A percentile compares a stretch with the other conserved stretches of the same genome.
These are phyloP conservation scores for Neofelis nebulosa DNA, from an alignment of 2,113 vertebrate species.

Conservation along the genomic window DNA sequence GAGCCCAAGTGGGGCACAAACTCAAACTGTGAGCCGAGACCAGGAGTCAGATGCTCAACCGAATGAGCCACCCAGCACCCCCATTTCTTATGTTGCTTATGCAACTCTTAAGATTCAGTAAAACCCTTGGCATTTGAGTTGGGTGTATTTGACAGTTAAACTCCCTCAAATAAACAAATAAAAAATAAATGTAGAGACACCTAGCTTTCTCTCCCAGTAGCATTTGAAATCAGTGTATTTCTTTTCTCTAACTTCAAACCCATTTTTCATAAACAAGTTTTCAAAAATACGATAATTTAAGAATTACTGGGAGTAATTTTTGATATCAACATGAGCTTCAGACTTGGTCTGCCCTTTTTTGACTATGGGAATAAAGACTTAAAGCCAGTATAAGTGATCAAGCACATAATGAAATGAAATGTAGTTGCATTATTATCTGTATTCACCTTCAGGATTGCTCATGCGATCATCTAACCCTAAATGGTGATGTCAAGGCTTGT, in stretches of 20 bases:
- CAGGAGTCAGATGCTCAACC: too few species aligned
- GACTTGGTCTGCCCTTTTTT: neutral
- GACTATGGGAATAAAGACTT: neutral
- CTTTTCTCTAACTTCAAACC: constrained; percentile 13
- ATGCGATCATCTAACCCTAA: neutral
- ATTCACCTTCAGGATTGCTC: neutral
- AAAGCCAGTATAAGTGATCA: neutral
- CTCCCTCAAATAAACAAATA: neutral
- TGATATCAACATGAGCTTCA: neutral
- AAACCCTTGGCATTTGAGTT: neutral
- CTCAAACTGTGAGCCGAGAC: too few species aligned
- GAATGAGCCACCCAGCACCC: too few species aligned
- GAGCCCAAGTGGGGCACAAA: too few species aligned
- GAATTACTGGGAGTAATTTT: neutral
- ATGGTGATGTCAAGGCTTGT: neutral
- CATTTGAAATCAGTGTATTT: neutral
- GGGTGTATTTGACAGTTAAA: neutral
- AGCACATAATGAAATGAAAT: neutral
- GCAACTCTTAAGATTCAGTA: neutral
- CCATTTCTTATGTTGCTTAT: neutral
- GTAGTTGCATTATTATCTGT: neutral
- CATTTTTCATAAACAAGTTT: neutral
- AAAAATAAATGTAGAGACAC: neutral
- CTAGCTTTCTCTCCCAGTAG: neutral
- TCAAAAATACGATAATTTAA: neutral